These are phyloP conservation scores for Plectrocnemia conspersa DNA, from an alignment of 1,140 invertebrate genomes.

Conservation along the genomic window DNA sequence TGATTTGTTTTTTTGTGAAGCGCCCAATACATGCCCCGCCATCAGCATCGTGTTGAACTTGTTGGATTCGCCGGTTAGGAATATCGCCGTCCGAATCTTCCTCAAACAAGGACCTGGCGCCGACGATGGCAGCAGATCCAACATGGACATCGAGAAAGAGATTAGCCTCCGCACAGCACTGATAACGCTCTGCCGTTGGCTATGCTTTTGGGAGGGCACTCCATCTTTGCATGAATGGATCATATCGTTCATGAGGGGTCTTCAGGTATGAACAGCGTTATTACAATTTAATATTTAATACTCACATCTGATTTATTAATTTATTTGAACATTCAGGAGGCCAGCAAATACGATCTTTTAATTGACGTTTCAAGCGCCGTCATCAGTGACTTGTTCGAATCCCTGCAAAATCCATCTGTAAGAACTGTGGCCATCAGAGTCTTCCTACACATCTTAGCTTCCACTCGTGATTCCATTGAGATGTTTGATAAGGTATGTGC, in stretches of 20 bases:
- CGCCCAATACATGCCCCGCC: constrained; percentile 16
- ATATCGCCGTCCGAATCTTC: constrained; percentile 12
- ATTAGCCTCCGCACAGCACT: constrained; percentile 13
- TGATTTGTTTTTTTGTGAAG: constrained; percentile 1
- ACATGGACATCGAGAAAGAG: neutral
- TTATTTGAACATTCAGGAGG: constrained; percentile 17
- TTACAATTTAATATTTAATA: neutral
- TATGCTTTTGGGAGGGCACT: constrained; percentile 27
- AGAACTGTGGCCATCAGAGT: constrained; percentile 14
- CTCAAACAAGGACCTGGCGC: constrained; percentile 5
- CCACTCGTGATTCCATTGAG: constrained; percentile 20
- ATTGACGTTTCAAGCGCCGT: constrained; percentile 25
- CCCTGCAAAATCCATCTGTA: constrained; percentile 17
- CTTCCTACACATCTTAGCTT: constrained; percentile 26
- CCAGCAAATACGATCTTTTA: constrained; percentile 27
- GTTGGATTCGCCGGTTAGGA: constrained; percentile 9
- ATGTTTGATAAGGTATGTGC: constrained; percentile 22
- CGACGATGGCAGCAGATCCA: neutral
- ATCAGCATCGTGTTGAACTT: constrained; percentile 23
- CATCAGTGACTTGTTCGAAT: constrained; percentile 17
- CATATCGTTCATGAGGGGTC: constrained; percentile 23
- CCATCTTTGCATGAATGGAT: constrained; percentile 24
- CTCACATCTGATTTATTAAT: constrained; percentile 1
- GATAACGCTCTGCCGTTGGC: constrained; percentile 26
- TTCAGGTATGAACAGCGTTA: constrained; percentile 15